These are phyloP conservation scores for Chiroxiphia lanceolata DNA, from an alignment of 2,797 vertebrate genomes.

Conservation along the genomic window DNA sequence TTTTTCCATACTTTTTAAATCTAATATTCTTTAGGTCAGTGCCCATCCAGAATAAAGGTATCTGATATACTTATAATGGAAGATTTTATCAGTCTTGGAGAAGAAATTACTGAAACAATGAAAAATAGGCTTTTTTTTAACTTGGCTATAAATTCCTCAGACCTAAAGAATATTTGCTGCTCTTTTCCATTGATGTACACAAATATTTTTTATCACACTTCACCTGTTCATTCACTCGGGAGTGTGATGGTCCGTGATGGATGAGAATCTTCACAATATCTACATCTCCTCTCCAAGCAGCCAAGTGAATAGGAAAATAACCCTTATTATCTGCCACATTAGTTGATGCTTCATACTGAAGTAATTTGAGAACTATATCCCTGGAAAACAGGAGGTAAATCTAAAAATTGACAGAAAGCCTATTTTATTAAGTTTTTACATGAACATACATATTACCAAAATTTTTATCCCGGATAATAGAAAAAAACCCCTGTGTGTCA, in stretches of 20 bases:
- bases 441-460: not conserved
- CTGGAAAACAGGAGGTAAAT: conserved; percentile 73
- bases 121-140: not conserved
- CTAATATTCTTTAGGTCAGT: not conserved
- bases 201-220: conserved; percentile 45
- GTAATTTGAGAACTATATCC: conserved; percentile 93
- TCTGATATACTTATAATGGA: not conserved
- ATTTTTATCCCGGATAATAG: not conserved
- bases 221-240: conserved; percentile 96
- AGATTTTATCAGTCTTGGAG: not conserved
- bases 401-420: conserved; percentile 34
- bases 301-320: conserved; percentile 95
- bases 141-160: not conserved
- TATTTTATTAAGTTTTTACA: not conserved
- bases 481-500: not conserved
- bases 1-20: not conserved
- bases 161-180: conserved; percentile 10
- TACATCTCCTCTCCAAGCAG: conserved; percentile 94
- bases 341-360: conserved; percentile 93
- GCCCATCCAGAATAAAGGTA: not conserved
- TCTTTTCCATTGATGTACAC: not conserved
- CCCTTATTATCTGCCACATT: conserved; percentile 94
- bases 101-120: not conserved
- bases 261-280: conserved; percentile 96
- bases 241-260: conserved; percentile 90